These are phyloP conservation scores for Rhodeus uyekii DNA, from an alignment of 2,797 vertebrate genomes.

Conservation along the genomic window DNA sequence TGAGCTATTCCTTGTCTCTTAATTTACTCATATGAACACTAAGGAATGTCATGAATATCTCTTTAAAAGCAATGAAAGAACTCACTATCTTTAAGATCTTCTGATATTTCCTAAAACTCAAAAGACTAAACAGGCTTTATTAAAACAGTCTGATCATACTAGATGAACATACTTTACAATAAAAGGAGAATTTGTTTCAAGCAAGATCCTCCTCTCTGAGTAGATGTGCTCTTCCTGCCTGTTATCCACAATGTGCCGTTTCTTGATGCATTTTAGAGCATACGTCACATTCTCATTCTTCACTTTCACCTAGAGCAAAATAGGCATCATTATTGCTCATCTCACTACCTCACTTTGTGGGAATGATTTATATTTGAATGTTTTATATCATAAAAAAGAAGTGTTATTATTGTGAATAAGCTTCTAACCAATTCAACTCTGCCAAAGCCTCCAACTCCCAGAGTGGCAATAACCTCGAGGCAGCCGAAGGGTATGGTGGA, in stretches of 20 bases:
- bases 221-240: slow-evolving; percentile 92
- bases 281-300: slow-evolving; percentile 85
- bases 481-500: slow-evolving; percentile 84
- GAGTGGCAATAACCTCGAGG: slow-evolving; percentile 87
- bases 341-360: not conserved
- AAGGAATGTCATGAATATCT: not conserved
- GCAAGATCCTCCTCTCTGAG: slow-evolving; percentile 89
- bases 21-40: not conserved
- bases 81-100: not conserved
- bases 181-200: slow-evolving; percentile 87
- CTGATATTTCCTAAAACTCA: not conserved
- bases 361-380: not conserved
- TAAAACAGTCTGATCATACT: not conserved
- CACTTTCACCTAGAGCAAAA: slow-evolving; percentile 83
- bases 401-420: not conserved
- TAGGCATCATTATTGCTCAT: not conserved
- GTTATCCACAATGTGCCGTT: slow-evolving; percentile 90
- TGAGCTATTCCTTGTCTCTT: not conserved
- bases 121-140: not conserved
- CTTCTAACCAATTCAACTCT: slow-evolving; percentile 91
- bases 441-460: slow-evolving; percentile 93
- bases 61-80: not conserved
- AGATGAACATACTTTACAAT: slow-evolving; percentile 84
- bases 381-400: not conserved
- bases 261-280: slow-evolving; percentile 92